phyloP scores from a whole-genome alignment of 2,888 invertebrate genomes.

The Acronicta alni region DNA sequence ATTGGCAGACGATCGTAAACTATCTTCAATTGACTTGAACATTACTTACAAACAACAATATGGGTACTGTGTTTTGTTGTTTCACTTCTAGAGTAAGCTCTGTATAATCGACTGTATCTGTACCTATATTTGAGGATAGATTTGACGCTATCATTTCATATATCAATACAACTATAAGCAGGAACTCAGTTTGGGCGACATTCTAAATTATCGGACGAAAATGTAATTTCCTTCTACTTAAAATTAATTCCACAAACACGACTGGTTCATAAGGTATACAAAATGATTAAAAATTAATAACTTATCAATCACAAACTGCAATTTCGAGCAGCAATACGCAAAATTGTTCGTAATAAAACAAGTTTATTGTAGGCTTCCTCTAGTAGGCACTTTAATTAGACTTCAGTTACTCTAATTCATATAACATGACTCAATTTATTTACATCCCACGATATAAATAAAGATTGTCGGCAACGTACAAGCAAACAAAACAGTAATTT shows the following conservation, averaged over 20 bases:
- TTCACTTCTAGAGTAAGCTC: no score
- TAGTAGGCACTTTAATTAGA: conserved; percentile 13
- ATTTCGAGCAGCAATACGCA: conserved; percentile 2
- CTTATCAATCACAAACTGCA: conserved; percentile 5
- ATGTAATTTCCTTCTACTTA: no score
- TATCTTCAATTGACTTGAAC: no score
- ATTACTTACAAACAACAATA: no score
- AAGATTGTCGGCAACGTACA: conserved; percentile 20
- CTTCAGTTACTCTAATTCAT: conserved; percentile 6
- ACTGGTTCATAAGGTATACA: background rate
- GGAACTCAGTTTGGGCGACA: no score
- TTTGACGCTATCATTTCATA: no score
- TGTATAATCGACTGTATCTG: no score
- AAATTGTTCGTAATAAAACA: conserved; percentile 12
- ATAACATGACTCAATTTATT: conserved; percentile 15
- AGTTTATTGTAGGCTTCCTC: conserved; percentile 2
- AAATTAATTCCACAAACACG: background rate
- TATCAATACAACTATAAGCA: no score
- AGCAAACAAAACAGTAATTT: conserved; percentile 32
- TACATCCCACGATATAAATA: conserved; percentile 7
- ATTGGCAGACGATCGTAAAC: no score
- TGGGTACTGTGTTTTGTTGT: no score
- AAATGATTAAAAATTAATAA: conserved; percentile 8
- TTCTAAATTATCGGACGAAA: no score
- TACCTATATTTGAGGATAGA: no score